Evolutionary conservation across 2,113 vertebrate species (phyloP), one percentile per base, ranked within the genome.

Genomic region (Rhizomys pruinosus): DNA sequence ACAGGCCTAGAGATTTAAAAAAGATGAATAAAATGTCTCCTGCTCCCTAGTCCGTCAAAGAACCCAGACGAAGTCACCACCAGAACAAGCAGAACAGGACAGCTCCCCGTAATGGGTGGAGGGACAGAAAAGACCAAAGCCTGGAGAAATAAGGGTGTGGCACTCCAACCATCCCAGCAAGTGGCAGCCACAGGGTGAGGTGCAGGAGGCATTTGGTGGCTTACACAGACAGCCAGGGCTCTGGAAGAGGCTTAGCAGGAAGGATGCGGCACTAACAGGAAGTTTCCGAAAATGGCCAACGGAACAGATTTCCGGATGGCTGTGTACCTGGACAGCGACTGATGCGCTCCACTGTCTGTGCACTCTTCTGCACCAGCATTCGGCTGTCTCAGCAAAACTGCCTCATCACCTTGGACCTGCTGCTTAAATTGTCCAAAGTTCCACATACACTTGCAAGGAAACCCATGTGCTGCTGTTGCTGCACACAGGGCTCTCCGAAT

Each of bases 61-160:
- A n/a, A 12, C 3, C 10, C 20, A 29, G 44, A 4, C 1, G 2
- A 29, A n/a, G n/a, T n/a, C n/a, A n/a, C n/a, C n/a, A n/a, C n/a
- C n/a, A 34, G 22, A 5, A 5, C 63, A 4, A 0, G 22, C 6
- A 0, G 47, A 15, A 42, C 20, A 23, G 71, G 13, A 7, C 2
- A 27, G 47, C 10, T 66, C 23, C 0, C 2, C 0, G 4, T 19
- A 78, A 13, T 66, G 44, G 34, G 16, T 1, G 13, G 7, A 23
- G 42, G 37, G 7, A 11, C 4, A 2, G 44, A 17, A 27, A 19
- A 20, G 7, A 68, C 39, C 0, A 37, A 27, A 23, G 42, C 68
- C 63, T 20, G 16, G 16, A n/a, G 64, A 37, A 73, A 7, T 19
- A 23, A 87, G 4, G 32, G 5, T 52, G 63, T 13, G 37, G n/a